A percentile compares a stretch with the other conserved stretches of the same genome.
phyloP scores from a whole-genome alignment of 2,888 invertebrate genomes.

The Camponotus fellah region DNA sequence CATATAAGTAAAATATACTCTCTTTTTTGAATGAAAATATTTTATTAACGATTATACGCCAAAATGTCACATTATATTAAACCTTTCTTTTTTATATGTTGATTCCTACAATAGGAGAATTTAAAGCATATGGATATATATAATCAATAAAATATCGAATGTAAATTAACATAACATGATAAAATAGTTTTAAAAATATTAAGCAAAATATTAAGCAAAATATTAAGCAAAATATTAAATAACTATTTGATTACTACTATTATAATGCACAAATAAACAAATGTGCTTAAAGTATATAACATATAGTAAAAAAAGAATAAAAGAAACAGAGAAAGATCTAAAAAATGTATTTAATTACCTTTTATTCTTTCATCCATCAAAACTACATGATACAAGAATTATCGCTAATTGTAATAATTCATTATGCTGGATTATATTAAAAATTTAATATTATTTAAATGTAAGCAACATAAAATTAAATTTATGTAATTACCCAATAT shows the following conservation, averaged over 20 bases:
- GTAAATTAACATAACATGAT: not conserved
- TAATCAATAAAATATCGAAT: not conserved
- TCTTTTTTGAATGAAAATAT: not conserved
- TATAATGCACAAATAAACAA: not conserved
- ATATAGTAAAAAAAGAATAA: not conserved
- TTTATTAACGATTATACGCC: not conserved
- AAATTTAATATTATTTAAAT: conserved; percentile 2
- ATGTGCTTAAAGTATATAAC: not conserved
- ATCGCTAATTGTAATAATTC: not conserved
- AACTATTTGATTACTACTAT: not conserved
- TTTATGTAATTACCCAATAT: not conserved
- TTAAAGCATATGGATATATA: not conserved
- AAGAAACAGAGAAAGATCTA: not conserved
- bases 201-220: not conserved
- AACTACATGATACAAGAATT: not conserved
- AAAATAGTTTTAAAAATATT: too few species aligned
- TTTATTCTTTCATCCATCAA: not conserved
- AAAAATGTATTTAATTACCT: not conserved
- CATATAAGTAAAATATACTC: not conserved
- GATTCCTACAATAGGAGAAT: not conserved
- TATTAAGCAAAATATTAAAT: not conserved
- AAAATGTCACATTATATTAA: not conserved
- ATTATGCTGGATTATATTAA: not conserved
- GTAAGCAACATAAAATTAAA: not conserved
- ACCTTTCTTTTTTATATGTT: not conserved